phyloP scores from a whole-genome alignment of 2,797 vertebrate genomes.

The Sebastes umbrosus region DNA sequence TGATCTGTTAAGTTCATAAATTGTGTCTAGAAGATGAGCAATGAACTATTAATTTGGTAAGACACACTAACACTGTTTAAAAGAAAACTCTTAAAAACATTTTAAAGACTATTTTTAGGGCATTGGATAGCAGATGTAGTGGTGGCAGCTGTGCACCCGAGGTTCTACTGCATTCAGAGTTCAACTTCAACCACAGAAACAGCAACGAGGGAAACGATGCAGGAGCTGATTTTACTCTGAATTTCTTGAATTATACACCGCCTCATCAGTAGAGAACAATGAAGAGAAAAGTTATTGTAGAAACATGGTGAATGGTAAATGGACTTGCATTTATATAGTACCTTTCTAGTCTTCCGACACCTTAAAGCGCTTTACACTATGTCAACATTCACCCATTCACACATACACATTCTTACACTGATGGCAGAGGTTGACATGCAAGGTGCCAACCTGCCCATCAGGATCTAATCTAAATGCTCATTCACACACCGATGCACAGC shows the following conservation, averaged over 20 bases:
- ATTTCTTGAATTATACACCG: background rate
- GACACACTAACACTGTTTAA: background rate
- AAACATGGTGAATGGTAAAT: background rate
- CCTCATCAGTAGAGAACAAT: background rate
- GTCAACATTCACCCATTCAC: no score
- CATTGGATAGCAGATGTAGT: background rate
- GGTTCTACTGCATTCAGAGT: background rate
- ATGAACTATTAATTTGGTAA: background rate
- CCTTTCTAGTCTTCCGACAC: no score
- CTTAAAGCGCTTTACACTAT: no score
- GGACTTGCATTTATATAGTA: no score
- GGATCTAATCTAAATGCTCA: no score
- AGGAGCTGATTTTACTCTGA: background rate
- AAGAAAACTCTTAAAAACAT: background rate
- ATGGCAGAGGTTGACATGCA: no score
- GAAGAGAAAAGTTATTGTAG: background rate
- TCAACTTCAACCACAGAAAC: background rate
- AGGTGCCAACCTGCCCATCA: no score
- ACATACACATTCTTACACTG: no score
- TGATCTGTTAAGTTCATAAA: background rate
- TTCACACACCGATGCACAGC: no score
- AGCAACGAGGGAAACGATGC: background rate
- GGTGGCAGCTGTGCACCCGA: background rate
- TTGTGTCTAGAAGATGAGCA: background rate
- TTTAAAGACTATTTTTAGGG: background rate